Evolutionary conservation across 2,888 invertebrate species (phyloP).

Genomic region (Drosophila seclusa): DNA sequence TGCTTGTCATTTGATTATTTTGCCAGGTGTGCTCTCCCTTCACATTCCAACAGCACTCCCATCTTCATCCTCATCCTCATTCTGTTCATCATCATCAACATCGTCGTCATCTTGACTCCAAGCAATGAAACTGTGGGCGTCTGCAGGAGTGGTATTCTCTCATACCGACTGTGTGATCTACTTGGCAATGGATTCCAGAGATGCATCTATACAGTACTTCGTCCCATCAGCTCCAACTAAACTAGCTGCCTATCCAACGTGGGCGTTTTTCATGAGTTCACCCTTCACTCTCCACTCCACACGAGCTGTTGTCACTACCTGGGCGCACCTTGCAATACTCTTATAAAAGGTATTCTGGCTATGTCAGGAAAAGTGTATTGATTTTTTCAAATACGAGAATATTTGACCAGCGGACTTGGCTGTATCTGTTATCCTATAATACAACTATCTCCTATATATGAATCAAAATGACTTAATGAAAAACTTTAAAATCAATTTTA

Average conservation of each 20-base stretch:
- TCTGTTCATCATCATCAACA: conserved; percentile 14
- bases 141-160: conserved; percentile 47
- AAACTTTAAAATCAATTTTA: background rate
- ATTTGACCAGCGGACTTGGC: background rate
- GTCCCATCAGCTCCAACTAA: conserved; percentile 39
- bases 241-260: conserved; percentile 48
- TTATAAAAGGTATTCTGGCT: background rate
- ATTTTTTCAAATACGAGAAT: background rate
- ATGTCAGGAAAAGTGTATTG: background rate
- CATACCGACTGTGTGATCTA: conserved; percentile 63
- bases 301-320: conserved; percentile 25
- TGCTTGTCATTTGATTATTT: conserved; percentile 50
- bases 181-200: conserved; percentile 57
- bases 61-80: conserved; percentile 14
- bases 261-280: conserved; percentile 51
- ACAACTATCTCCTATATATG: background rate
- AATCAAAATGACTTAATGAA: background rate
- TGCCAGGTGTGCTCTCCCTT: conserved; percentile 11
- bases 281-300: conserved; percentile 3
- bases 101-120: conserved; percentile 11
- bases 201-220: conserved; percentile 38
- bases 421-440: background rate
- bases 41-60: conserved; percentile 26
- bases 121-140: conserved; percentile 48
- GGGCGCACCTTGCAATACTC: conserved; percentile 27